A percentile compares a stretch with the other conserved stretches of the same genome.
Evolutionary conservation across 2,888 invertebrate species (phyloP).

Genomic region (Melanophora roralis): DNA sequence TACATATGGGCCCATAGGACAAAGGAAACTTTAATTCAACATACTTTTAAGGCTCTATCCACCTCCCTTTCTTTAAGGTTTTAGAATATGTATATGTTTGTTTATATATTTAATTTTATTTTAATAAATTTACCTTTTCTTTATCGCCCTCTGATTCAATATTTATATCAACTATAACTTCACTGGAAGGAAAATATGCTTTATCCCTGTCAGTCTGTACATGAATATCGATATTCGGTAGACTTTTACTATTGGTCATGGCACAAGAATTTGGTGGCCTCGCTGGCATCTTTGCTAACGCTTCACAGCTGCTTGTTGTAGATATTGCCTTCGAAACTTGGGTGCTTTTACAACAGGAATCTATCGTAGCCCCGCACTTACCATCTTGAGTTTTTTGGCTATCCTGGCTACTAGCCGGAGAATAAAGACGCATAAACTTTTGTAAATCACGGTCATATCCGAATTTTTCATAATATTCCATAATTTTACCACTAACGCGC

Average conservation of each 20-base stretch:
- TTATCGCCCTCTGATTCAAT: constrained; percentile 43
- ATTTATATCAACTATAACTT: constrained; percentile 40
- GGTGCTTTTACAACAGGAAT: not conserved
- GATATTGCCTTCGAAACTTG: constrained; percentile 34
- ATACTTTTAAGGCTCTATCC: too few relatives aligned
- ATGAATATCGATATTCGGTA: constrained; percentile 51
- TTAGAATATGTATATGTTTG: too few relatives aligned
- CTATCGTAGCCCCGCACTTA: not conserved
- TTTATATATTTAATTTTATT: too few relatives aligned
- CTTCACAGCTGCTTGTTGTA: constrained; percentile 36
- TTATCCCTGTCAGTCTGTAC: not conserved
- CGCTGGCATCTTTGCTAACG: constrained; percentile 28
- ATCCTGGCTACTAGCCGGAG: constrained; percentile 50
- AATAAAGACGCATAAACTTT: constrained; percentile 80
- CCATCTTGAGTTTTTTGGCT: constrained; percentile 10
- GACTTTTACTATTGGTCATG: constrained; percentile 43
- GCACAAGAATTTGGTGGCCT: not conserved
- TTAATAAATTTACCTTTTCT: constrained; percentile 17
- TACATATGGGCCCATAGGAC: too few relatives aligned
- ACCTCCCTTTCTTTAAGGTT: too few relatives aligned
- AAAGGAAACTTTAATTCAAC: too few relatives aligned
- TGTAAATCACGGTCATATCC: constrained; percentile 83
- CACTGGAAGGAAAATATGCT: not conserved
- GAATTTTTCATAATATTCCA: constrained; percentile 84
- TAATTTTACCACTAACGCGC: constrained; percentile 71